Evolutionary conservation across 2,113 vertebrate genomes (phyloP).

Genomic region (Menura novaehollandiae): DNA sequence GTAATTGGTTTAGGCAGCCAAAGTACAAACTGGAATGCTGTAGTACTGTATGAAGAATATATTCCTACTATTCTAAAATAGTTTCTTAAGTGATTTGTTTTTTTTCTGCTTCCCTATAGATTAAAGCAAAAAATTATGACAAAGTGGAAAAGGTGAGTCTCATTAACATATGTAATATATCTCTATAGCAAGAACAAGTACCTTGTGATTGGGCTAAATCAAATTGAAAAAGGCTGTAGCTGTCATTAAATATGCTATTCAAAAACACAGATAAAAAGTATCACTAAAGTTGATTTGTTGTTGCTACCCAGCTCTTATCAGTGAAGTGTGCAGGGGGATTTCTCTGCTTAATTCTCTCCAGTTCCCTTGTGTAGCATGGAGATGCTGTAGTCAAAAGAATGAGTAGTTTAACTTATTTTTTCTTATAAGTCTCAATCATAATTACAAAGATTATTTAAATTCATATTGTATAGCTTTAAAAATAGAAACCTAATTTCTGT

Average conservation of each 20-base stretch:
- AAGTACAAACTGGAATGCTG: background rate
- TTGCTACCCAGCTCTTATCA: background rate
- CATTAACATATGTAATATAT: slow-evolving; percentile 4
- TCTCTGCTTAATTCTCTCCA: background rate
- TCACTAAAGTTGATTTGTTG: background rate
- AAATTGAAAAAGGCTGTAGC: background rate
- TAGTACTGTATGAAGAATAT: slow-evolving; percentile 34
- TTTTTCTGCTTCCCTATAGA: slow-evolving; percentile 87
- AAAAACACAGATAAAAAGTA: background rate
- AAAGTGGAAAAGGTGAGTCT: slow-evolving; percentile 98
- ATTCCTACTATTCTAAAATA: slow-evolving; percentile 32
- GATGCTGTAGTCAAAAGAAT: background rate
- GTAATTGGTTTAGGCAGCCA: background rate
- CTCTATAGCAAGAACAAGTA: background rate
- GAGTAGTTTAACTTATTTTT: background rate
- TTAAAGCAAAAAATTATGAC: slow-evolving; percentile 99
- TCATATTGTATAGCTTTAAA: background rate
- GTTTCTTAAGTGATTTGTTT: slow-evolving; percentile 68
- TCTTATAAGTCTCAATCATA: background rate
- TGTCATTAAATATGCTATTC: background rate
- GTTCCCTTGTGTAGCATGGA: background rate
- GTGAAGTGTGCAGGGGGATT: background rate
- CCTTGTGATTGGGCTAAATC: background rate
- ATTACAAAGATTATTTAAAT: background rate
- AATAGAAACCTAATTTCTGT: background rate